Base-by-base conservation (phyloP, 1,140 invertebrate species). In the Bombus sylvicola region DNA sequence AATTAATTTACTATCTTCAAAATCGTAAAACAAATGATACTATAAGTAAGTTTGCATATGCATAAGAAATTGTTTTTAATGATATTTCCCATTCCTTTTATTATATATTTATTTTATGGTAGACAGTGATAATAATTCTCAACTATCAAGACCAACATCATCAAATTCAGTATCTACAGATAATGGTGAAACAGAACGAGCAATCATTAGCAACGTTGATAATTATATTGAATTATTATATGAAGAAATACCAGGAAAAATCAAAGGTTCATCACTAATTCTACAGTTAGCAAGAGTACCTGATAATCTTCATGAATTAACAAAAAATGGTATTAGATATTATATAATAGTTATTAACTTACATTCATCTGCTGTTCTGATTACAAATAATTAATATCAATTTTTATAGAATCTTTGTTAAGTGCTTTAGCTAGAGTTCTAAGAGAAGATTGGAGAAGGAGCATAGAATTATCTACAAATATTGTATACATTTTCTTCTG, bases 401-500 rank as follows among this genome's bases (percentile, higher is more conserved):
- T 86, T 76, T 64, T 81, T 76, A 88, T 95, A 99, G 99, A 99
- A 96, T 98, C 98, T n/a, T 96, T 99, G 41, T 95, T 99, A 34
- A 99, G 98, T 96, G 99, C 99, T 74, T 95, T 99, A 83, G 98
- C 98, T 10, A 96, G 99, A 93, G 98, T 99, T 43, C 95, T 99
- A 64, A 96, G 99, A 91, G 99, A 99, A 96, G 99, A 99, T 95
- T 99, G 98, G 97, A 98, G 98, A 95, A 97, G 98, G 93, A 99
- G 98, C 94, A 97, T 99, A 91, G 99, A 99, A 94, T 95, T 99
- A 47, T 99, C 98, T 81, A 99, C 98, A 89, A 99, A 99, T 94
- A 98, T 99, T 92, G 97, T 99, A 86, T 99, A 99, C 93, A 98
- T 98, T 88, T 99, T 99, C 95, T 99, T 99, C 93, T 99, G 98